phyloP scores from a whole-genome alignment of 1,140 invertebrate species.

The Sitobion miscanthi region DNA sequence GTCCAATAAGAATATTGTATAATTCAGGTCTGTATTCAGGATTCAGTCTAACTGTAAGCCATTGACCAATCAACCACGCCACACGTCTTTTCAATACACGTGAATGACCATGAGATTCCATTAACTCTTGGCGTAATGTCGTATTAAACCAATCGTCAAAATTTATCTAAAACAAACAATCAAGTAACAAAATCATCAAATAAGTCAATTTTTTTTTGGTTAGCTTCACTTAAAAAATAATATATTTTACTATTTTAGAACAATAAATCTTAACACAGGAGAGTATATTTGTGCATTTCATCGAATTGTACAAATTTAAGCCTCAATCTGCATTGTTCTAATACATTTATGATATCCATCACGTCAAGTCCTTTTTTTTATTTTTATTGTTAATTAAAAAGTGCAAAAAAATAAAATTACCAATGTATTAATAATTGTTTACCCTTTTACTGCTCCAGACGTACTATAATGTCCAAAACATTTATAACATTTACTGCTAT shows the following conservation, averaged over 20 bases:
- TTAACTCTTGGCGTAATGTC: constrained; percentile 81
- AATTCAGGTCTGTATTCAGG: constrained; percentile 77
- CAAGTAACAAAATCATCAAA: not conserved
- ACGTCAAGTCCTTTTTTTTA: too few species aligned
- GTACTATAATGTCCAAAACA: too few species aligned
- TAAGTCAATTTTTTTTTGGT: not conserved
- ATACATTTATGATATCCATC: too few species aligned
- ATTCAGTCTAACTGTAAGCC: constrained; percentile 87
- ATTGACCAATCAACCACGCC: constrained; percentile 85
- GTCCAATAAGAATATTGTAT: constrained; percentile 78
- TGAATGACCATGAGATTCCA: constrained; percentile 82
- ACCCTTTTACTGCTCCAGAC: too few species aligned
- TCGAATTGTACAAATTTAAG: too few species aligned
- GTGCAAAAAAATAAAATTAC: not conserved
- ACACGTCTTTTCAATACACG: constrained; percentile 86
- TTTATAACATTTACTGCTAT: too few species aligned
- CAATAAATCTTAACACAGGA: not conserved
- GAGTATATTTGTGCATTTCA: not conserved
- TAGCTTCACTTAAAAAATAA: not conserved
- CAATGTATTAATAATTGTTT: not conserved
- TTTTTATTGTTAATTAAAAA: too few species aligned
- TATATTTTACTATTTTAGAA: not conserved
- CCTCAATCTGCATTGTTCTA: too few species aligned
- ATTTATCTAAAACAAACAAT: constrained; percentile 69
- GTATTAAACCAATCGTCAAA: constrained; percentile 93